Conservation (phyloP, 1,140 invertebrate species). For the Bombus confusus region DNA sequence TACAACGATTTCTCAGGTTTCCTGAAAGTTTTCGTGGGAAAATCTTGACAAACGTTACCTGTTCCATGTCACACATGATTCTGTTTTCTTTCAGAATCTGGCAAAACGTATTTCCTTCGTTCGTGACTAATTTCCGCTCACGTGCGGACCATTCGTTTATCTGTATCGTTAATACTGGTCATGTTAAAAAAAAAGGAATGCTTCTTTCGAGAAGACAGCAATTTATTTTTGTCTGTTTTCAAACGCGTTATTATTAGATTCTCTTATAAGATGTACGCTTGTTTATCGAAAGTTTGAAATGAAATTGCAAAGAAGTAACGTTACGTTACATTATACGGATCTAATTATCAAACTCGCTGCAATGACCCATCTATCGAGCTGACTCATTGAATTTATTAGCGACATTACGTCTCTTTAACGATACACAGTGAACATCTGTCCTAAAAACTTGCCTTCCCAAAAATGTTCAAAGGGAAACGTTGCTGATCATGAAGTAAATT, state of each 20-base stretch:
- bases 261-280: neutral
- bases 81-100: conserved; percentile 49
- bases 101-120: conserved; percentile 19
- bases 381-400: neutral
- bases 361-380: neutral
- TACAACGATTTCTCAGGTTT: neutral
- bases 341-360: neutral
- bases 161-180: neutral
- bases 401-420: neutral
- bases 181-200: neutral
- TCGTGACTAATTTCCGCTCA: conserved; percentile 42
- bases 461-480: neutral
- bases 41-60: neutral
- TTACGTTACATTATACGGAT: neutral
- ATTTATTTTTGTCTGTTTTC: neutral
- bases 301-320: too few species aligned
- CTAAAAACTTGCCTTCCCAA: neutral
- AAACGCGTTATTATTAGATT: too few species aligned
- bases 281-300: neutral
- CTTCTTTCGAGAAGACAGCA: neutral
- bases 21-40: neutral
- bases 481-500: neutral
- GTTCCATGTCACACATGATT: conserved; percentile 28
- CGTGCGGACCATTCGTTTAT: too few species aligned
- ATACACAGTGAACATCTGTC: neutral